A percentile compares a stretch with the other conserved stretches of the same genome.
phyloP scores from a whole-genome alignment of 2,113 vertebrate genomes.

The Cyanistes caeruleus region DNA sequence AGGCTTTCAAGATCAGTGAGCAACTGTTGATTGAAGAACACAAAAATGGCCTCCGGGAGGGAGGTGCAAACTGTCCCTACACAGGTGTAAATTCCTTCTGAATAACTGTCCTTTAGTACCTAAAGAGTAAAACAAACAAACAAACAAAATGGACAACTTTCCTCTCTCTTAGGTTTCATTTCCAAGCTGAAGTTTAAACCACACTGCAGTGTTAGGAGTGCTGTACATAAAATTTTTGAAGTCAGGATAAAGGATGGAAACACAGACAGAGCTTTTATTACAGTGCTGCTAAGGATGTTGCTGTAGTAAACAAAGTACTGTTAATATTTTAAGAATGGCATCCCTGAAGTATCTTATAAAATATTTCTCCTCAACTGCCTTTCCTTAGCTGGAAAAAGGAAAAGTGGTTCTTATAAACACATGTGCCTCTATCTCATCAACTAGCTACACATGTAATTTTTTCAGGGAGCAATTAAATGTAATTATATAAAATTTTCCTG shows the following conservation, averaged over 20 bases:
- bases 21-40: neutral
- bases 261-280: neutral
- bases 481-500: neutral
- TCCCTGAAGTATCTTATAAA: neutral
- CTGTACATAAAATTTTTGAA: neutral
- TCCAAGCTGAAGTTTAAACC: neutral
- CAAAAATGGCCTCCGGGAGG: neutral
- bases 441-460: neutral
- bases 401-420: neutral
- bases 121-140: neutral
- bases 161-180: neutral
- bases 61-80: neutral
- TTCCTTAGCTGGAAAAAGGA: neutral
- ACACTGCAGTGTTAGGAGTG: neutral
- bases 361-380: constrained; percentile 2
- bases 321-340: constrained; percentile 45
- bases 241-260: neutral
- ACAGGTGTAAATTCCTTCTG: neutral
- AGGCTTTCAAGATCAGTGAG: neutral
- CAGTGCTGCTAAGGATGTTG: neutral
- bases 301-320: neutral
- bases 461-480: neutral
- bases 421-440: neutral
- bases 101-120: neutral
- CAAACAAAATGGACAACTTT: neutral